A percentile compares a stretch with the other conserved stretches of the same genome.
Evolutionary conservation across 1,140 invertebrate species (phyloP).

Genomic region (Pogonognathellus flavescens): DNA sequence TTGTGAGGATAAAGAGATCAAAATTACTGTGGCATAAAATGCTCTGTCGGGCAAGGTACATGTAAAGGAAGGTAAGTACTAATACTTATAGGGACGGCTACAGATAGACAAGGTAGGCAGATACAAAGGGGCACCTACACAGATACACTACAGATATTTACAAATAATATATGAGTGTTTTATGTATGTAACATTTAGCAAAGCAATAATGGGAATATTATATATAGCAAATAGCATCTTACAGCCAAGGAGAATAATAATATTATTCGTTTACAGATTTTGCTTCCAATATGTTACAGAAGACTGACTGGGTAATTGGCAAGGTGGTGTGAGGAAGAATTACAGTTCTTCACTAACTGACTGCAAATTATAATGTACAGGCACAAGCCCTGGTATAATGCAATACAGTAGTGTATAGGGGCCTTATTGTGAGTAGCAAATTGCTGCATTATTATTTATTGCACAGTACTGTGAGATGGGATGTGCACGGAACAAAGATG

Average conservation of each 20-base stretch:
- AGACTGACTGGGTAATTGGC: not conserved
- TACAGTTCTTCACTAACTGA: conserved; percentile 36
- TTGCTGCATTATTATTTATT: too few species aligned
- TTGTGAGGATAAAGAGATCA: conserved; percentile 37
- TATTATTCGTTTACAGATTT: conserved; percentile 20
- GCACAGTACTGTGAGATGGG: too few species aligned
- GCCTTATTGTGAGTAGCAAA: not conserved
- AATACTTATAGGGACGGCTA: too few species aligned
- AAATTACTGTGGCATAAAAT: conserved; percentile 20
- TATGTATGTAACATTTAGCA: not conserved
- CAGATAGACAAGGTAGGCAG: too few species aligned
- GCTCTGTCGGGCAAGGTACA: not conserved
- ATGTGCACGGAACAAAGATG: too few species aligned
- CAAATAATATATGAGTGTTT: not conserved
- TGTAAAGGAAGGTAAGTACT: too few species aligned
- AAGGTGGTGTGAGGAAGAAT: conserved; percentile 37
- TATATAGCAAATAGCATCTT: not conserved
- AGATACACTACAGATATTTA: too few species aligned
- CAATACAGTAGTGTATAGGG: not conserved
- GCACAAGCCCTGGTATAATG: not conserved
- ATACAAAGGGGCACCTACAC: too few species aligned
- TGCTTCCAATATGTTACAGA: conserved; percentile 4
- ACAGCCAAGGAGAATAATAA: not conserved
- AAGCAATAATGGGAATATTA: not conserved
- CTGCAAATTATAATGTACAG: conserved; percentile 19